Conservation (phyloP, 2,888 invertebrate genomes). For the Leptura quadrifasciata region DNA sequence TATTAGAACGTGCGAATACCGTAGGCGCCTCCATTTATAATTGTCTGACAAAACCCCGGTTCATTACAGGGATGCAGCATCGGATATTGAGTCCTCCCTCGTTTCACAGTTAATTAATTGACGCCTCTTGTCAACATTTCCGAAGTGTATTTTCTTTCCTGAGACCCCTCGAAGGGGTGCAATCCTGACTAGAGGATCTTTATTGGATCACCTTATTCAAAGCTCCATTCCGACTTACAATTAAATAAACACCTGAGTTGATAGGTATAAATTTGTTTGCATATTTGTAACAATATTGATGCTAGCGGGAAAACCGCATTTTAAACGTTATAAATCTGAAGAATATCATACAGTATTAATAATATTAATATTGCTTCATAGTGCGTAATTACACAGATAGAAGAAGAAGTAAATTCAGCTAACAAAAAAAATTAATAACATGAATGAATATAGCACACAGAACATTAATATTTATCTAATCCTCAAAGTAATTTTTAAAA, state of each 20-base stretch:
- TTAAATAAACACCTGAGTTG: not conserved
- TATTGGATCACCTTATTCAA: not conserved
- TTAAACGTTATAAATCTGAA: no score
- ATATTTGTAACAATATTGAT: no score
- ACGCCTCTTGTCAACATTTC: conserved; percentile 30
- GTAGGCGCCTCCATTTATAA: not conserved
- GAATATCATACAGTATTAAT: no score
- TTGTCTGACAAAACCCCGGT: not conserved
- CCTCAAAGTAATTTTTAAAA: no score
- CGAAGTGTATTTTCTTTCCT: conserved; percentile 23
- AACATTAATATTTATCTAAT: no score
- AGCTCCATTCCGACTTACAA: not conserved
- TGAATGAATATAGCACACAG: no score
- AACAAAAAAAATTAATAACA: no score
- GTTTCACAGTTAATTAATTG: conserved; percentile 28
- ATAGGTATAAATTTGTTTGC: not conserved
- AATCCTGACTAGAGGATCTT: not conserved
- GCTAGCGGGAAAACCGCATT: no score
- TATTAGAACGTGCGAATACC: not conserved
- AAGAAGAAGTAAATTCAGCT: no score
- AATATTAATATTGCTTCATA: no score
- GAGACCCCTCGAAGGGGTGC: not conserved
- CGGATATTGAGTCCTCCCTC: conserved; percentile 9
- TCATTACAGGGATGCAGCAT: not conserved
- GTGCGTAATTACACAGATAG: no score